These are phyloP conservation scores for Montipora foliosa DNA, from an alignment of 64 coral and sea anemone genomes.

Conservation along the genomic window DNA sequence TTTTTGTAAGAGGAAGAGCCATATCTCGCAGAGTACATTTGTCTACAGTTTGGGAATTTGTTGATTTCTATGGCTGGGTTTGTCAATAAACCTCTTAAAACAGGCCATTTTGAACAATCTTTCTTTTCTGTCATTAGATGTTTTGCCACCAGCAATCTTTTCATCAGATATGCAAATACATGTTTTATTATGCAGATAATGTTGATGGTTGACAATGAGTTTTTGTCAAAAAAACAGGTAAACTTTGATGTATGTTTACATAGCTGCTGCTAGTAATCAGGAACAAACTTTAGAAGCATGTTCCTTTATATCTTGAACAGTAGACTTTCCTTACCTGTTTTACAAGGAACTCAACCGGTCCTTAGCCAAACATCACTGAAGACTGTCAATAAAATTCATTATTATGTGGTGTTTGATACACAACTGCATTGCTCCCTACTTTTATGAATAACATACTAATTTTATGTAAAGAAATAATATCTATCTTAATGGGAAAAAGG, in stretches of 20 bases:
- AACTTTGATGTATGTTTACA: conserved; percentile 44
- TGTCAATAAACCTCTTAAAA: neutral
- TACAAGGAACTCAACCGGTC: neutral
- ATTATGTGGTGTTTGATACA: no score
- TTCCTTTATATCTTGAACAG: conserved; percentile 18
- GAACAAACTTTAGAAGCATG: neutral
- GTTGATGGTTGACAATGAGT: neutral
- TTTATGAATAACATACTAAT: neutral
- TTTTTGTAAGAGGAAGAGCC: no score
- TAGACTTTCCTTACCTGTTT: neutral
- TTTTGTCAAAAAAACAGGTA: conserved; percentile 16
- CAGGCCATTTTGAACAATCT: neutral
- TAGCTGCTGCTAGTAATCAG: conserved; percentile 12
- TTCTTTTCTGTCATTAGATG: neutral
- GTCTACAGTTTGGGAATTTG: neutral
- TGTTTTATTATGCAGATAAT: conserved; percentile 49
- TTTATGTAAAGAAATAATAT: neutral
- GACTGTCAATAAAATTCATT: no score
- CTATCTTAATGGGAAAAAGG: neutral
- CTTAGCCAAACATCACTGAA: neutral
- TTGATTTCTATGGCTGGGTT: neutral
- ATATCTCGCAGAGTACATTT: no score
- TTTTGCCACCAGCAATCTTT: conserved; percentile 11
- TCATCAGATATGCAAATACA: conserved; percentile 21
- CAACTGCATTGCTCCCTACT: neutral